phyloP scores from a whole-genome alignment of 2,797 vertebrate species.

The Paramormyrops hopkinsi region DNA sequence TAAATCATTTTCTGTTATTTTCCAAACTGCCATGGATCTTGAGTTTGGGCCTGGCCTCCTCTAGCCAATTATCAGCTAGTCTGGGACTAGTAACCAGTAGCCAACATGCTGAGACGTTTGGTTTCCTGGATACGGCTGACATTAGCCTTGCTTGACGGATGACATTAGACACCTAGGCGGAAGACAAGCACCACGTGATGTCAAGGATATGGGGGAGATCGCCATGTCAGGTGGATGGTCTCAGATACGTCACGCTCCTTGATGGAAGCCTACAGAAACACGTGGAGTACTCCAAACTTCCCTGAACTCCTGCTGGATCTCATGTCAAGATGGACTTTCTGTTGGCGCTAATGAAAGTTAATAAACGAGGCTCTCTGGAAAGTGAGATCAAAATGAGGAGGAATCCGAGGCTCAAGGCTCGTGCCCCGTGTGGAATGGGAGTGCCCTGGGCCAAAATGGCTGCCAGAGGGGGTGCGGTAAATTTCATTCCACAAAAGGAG shows the following conservation, averaged over 20 bases:
- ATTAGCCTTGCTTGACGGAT: too few relatives aligned
- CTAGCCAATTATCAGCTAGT: not conserved
- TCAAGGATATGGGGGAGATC: not conserved
- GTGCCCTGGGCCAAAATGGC: not conserved
- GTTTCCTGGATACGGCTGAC: not conserved
- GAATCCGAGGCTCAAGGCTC: not conserved
- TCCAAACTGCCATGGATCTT: slow-evolving; percentile 44
- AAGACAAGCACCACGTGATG: not conserved
- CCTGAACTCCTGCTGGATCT: not conserved
- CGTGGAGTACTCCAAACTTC: not conserved
- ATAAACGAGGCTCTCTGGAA: not conserved
- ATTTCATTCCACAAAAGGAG: not conserved
- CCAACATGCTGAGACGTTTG: not conserved
- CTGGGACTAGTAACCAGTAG: not conserved
- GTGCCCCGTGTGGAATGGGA: not conserved
- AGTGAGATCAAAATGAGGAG: not conserved
- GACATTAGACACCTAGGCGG: not conserved
- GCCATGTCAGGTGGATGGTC: not conserved
- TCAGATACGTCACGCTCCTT: too few relatives aligned
- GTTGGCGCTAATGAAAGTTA: not conserved
- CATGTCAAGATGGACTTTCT: not conserved
- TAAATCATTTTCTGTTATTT: slow-evolving; percentile 47
- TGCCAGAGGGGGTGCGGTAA: not conserved
- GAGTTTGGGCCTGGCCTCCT: slow-evolving; percentile 32
- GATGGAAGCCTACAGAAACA: not conserved